These are phyloP conservation scores for Trematocara macrostoma DNA, from an alignment of 2,113 vertebrate species.

Conservation along the genomic window DNA sequence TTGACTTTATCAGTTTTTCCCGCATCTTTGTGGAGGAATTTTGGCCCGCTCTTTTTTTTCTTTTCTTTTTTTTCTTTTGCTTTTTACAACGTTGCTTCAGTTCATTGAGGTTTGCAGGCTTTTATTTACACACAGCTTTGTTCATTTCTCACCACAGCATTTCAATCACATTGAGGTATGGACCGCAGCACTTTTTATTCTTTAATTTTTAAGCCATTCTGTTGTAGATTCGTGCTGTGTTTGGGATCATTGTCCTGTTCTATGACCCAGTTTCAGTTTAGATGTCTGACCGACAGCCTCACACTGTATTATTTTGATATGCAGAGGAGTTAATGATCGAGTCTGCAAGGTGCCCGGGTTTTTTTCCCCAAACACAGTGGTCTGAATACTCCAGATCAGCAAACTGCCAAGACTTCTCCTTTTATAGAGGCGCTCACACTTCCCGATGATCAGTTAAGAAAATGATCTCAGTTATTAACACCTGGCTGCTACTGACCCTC, in stretches of 20 bases:
- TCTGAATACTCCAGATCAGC: neutral
- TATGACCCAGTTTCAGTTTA: neutral
- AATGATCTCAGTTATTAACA: neutral
- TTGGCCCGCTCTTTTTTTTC: neutral
- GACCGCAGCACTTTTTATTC: neutral
- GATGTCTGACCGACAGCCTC: neutral
- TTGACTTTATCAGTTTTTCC: neutral
- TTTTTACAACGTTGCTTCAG: neutral
- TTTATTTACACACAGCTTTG: neutral
- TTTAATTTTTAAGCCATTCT: neutral
- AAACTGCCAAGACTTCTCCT: neutral
- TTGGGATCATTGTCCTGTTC: neutral
- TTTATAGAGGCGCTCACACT: neutral
- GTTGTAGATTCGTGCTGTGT: neutral
- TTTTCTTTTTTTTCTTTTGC: fast-evolving
- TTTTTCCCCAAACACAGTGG: fast-evolving
- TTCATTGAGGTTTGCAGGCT: neutral
- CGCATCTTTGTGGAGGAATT: neutral
- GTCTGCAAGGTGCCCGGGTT: neutral
- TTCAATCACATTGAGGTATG: neutral
- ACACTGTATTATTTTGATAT: neutral
- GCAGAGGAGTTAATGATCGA: neutral
- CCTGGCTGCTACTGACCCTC: neutral
- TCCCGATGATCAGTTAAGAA: neutral
- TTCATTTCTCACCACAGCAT: neutral